Evolutionary conservation across 2,797 vertebrate genomes (phyloP).

Genomic region (Cyclopterus lumpus): DNA sequence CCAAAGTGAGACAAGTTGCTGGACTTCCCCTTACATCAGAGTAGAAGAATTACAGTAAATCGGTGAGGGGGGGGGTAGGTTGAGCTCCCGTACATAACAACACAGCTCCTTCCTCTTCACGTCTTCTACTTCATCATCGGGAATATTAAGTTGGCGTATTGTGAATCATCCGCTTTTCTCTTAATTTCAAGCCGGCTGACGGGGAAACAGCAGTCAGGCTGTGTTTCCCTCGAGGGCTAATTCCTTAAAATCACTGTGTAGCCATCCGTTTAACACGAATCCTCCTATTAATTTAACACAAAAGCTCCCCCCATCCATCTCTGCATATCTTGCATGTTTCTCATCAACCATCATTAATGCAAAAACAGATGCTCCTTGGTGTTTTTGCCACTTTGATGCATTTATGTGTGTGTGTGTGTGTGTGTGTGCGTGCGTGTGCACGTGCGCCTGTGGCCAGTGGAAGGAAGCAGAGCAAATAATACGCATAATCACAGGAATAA

Average conservation of each 20-base stretch:
- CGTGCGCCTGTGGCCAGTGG: constrained; percentile 14
- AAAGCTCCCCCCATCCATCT: constrained; percentile 41
- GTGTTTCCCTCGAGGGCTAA: constrained; percentile 23
- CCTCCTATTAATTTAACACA: constrained; percentile 39
- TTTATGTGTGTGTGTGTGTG: constrained; percentile 10
- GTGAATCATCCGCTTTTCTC: constrained; percentile 41
- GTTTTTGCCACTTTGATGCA: constrained; percentile 35
- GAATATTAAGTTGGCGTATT: constrained; percentile 40
- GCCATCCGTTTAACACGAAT: constrained; percentile 37
- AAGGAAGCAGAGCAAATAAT: constrained; percentile 51
- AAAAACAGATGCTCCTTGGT: constrained; percentile 67
- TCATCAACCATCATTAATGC: constrained; percentile 63
- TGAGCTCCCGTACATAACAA: constrained; percentile 20
- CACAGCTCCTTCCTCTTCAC: constrained; percentile 6
- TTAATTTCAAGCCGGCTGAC: constrained; percentile 6
- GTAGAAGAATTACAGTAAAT: constrained; percentile 48
- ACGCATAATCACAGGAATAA: constrained; percentile 49
- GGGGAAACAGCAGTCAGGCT: constrained; percentile 23
- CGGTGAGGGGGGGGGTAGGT: background rate
- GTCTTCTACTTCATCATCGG: constrained; percentile 40
- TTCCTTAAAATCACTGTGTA: constrained; percentile 42
- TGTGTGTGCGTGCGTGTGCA: constrained; percentile 6
- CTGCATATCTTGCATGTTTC: constrained; percentile 44
- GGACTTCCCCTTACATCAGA: constrained; percentile 33
- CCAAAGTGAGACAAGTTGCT: constrained; percentile 15